phyloP scores from a whole-genome alignment of 2,113 vertebrate genomes.

The Gymnogyps californianus region DNA sequence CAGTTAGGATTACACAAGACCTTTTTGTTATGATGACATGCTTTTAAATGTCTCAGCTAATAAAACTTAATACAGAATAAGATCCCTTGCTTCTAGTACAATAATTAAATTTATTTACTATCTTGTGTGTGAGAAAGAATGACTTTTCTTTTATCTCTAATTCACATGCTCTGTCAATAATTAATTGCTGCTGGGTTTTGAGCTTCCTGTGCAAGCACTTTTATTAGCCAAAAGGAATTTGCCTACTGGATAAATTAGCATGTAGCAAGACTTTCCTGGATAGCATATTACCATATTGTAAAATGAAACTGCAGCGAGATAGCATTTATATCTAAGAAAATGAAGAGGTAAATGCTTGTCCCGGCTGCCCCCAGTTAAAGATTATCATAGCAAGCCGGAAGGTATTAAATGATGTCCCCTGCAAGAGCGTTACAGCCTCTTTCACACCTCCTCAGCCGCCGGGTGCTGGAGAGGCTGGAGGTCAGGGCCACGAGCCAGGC shows the following conservation, averaged over 20 bases:
- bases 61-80: constrained; percentile 77
- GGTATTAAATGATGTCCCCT: neutral
- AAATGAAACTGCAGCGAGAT: neutral
- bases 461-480: neutral
- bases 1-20: constrained; percentile 74
- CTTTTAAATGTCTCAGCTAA: constrained; percentile 79
- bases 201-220: constrained; percentile 69
- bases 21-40: constrained; percentile 80
- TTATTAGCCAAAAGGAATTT: constrained; percentile 66
- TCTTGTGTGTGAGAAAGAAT: constrained; percentile 62
- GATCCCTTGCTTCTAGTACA: constrained; percentile 75
- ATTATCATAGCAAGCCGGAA: neutral
- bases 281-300: neutral
- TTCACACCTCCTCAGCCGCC: neutral
- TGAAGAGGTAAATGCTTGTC: constrained; percentile 26
- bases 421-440: neutral
- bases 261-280: constrained; percentile 36
- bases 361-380: neutral
- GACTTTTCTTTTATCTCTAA: constrained; percentile 78
- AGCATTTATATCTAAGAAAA: constrained; percentile 36
- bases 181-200: constrained; percentile 76
- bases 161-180: constrained; percentile 79
- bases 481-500: neutral
- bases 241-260: constrained; percentile 58
- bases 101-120: constrained; percentile 83